A percentile compares a stretch with the other conserved stretches of the same genome.
phyloP scores from a whole-genome alignment of 1,140 invertebrate genomes.

The Xylocopa sonorina region DNA sequence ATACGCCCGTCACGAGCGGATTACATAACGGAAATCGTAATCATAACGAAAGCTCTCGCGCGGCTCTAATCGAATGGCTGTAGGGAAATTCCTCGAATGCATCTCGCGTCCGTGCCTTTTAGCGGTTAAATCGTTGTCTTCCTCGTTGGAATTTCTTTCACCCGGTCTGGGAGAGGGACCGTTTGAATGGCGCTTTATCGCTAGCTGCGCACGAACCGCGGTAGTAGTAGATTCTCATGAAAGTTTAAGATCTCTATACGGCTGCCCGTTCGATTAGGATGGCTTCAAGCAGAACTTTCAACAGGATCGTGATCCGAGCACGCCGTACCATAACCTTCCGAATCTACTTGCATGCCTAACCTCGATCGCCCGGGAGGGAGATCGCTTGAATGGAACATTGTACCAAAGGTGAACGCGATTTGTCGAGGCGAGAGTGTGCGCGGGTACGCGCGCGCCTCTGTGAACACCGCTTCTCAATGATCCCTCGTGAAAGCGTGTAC shows the following conservation, averaged over 20 bases:
- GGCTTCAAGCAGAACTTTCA: not conserved
- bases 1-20: conserved; percentile 35
- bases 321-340: not conserved
- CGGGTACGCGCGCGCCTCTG: too few species aligned
- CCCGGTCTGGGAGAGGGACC: not conserved
- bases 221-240: not conserved
- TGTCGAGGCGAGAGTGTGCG: too few species aligned
- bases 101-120: not conserved
- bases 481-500: too few species aligned
- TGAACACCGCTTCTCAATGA: too few species aligned
- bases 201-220: not conserved
- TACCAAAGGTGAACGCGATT: too few species aligned
- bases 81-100: conserved; percentile 17
- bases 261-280: not conserved
- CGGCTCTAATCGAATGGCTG: not conserved
- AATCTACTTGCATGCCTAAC: not conserved
- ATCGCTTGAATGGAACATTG: too few species aligned
- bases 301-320: too few species aligned
- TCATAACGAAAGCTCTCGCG: conserved; percentile 38
- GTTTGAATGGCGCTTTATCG: not conserved
- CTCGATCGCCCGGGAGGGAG: too few species aligned
- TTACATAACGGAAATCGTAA: conserved; percentile 33
- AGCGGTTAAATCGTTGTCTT: not conserved
- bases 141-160: conserved; percentile 4
- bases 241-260: not conserved